Percentiles rank a stretch among this genome's conserved stretches.
These are phyloP conservation scores for Sebastiscus albofasciatus DNA, from an alignment of 2,797 vertebrate species.

Conservation along the genomic window DNA sequence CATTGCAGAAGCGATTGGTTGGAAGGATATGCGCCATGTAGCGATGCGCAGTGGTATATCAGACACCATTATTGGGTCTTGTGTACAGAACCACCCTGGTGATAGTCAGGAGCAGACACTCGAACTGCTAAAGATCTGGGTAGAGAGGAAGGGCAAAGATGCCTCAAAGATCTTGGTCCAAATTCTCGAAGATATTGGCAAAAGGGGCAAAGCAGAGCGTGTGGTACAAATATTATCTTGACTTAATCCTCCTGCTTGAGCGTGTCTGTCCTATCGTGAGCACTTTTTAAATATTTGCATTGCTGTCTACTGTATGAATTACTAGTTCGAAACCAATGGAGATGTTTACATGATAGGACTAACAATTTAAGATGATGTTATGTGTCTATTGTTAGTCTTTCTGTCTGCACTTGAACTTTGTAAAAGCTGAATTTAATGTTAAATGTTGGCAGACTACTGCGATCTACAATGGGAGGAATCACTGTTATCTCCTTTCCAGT, in stretches of 20 bases:
- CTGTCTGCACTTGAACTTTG: neutral
- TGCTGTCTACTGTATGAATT: neutral
- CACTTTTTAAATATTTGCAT: neutral
- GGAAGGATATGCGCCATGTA: slow-evolving; percentile 33
- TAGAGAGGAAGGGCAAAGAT: neutral
- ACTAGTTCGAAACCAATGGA: neutral
- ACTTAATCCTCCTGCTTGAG: neutral
- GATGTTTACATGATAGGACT: neutral
- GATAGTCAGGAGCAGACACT: slow-evolving; percentile 11
- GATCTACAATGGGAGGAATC: neutral
- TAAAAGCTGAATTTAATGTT: neutral
- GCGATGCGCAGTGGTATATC: neutral
- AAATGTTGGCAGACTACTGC: neutral
- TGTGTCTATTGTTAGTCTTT: neutral
- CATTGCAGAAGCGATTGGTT: slow-evolving; percentile 43
- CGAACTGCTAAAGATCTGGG: slow-evolving; percentile 25
- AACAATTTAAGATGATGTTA: neutral
- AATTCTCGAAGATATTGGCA: accelerated
- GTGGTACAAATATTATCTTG: neutral
- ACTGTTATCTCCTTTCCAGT: neutral
- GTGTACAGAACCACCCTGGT: accelerated
- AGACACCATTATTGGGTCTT: accelerated
- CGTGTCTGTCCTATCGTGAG: neutral
- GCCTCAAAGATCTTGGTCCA: slow-evolving; percentile 6
- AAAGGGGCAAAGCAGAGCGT: accelerated